phyloP scores from a whole-genome alignment of 2,113 vertebrate genomes.

The Chloropsis cyanopogon region DNA sequence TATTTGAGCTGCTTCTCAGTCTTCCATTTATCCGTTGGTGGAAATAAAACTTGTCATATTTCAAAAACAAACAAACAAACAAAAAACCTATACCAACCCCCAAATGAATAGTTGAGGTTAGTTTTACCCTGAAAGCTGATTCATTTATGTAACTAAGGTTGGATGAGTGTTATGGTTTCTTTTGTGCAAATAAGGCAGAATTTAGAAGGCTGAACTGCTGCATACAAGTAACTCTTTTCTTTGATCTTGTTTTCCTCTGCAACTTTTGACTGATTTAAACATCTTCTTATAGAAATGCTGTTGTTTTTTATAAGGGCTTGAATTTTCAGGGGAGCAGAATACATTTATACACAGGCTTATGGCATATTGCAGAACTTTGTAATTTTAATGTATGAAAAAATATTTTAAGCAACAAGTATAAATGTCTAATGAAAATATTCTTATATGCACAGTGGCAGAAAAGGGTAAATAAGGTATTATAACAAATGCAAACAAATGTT shows the following conservation, averaged over 20 bases:
- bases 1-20: background rate
- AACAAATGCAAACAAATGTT: background rate
- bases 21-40: background rate
- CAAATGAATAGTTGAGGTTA: background rate
- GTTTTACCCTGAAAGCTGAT: background rate
- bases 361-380: background rate
- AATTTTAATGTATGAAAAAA: background rate
- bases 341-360: background rate
- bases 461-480: background rate
- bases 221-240: background rate
- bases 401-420: background rate
- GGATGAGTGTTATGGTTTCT: background rate
- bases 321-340: background rate
- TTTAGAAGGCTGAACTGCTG: background rate
- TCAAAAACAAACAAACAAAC: background rate
- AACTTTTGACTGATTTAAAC: background rate
- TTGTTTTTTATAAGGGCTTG: background rate
- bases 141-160: background rate
- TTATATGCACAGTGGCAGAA: background rate
- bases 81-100: background rate
- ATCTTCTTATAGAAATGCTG: background rate
- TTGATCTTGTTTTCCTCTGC: slow-evolving; percentile 2
- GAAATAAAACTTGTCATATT: background rate
- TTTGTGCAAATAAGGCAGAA: background rate
- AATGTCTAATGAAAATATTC: background rate